Evolutionary conservation across 1,140 invertebrate species (phyloP), one percentile per base, ranked within the genome.

Genomic region (Odontomachus brunneus): DNA sequence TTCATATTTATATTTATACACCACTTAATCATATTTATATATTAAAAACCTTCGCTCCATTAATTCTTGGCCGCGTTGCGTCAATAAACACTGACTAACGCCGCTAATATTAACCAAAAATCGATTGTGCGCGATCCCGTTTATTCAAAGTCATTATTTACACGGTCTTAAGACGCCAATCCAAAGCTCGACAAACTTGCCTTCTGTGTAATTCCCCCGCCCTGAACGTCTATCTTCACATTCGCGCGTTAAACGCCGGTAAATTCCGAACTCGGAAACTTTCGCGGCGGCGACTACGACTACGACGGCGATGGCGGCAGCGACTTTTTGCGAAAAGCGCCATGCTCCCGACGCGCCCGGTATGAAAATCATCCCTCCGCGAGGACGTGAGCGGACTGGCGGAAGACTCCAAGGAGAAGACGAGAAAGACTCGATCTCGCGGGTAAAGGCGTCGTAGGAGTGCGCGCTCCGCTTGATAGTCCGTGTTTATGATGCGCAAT

Each of bases 331-430:
- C 65, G 12, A 48, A 33, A 33, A 33, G 15, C 75, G 17, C 65
- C 14, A 69, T 44, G 65, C 49, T 80, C 51, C 38, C 38, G 65
- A 24, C 51, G 75, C 75, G 57, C 69, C 33, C 33, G 38, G 65
- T 69, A 80, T 80, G 75, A 80, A 57, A 71, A 71, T 69, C 75
- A 22, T 44, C 26, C 17, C 75, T 57, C 22, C 29, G 63, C 26
- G 33, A 57, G 22, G 0, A 80, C 75, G 75, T 80, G 75, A 80
- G 65, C 51, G 17, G 69, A 80, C 22, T 80, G 53, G 3, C 11
- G 38, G 38, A 71, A 80, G 33, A 71, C 19, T 24, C 4, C 49
- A 12, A 44, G 38, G 38, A 44, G 38, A 44, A 44, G 38, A 44
- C 38, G 24, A 69, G 51, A 69, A 67, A 55, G 51, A 48, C 9